Conservation (phyloP, 2,888 invertebrate species). For the Eupithecia vulgata region DNA sequence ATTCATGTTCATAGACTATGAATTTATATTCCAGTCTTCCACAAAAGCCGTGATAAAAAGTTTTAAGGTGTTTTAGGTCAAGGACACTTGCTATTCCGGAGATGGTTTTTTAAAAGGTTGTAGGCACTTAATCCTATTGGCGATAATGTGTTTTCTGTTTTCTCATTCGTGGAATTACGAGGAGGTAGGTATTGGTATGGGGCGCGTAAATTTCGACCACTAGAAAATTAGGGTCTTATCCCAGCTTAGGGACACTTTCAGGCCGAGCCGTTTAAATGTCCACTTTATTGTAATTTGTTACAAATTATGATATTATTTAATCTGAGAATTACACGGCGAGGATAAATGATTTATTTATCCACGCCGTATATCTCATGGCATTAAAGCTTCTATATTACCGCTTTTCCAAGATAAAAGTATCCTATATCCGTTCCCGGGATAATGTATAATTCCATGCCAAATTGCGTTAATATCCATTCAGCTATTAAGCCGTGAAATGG, state of each 20-base stretch:
- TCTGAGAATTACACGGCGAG: background rate
- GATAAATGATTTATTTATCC: background rate
- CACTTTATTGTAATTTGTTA: constrained; percentile 46
- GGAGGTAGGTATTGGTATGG: constrained; percentile 38
- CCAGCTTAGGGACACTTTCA: constrained; percentile 64
- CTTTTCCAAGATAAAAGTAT: background rate
- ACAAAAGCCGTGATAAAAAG: constrained; percentile 15
- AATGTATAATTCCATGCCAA: background rate
- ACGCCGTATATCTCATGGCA: background rate
- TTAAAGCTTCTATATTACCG: too few relatives aligned
- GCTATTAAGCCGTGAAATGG: background rate
- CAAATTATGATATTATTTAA: constrained; percentile 28
- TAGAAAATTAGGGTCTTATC: constrained; percentile 68
- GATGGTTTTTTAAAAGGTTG: constrained; percentile 9
- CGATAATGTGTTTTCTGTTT: constrained; percentile 47
- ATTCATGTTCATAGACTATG: constrained; percentile 16
- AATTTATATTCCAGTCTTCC: constrained; percentile 14
- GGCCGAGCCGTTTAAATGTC: constrained; percentile 54
- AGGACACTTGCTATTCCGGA: background rate
- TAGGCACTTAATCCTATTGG: constrained; percentile 2
- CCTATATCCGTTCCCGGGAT: background rate
- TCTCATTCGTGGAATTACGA: constrained; percentile 47
- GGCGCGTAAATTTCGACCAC: constrained; percentile 59
- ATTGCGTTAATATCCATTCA: background rate
- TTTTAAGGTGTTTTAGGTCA: constrained; percentile 13